Conservation (phyloP, 2,113 vertebrate species). For the Chiloscyllium plagiosum region DNA sequence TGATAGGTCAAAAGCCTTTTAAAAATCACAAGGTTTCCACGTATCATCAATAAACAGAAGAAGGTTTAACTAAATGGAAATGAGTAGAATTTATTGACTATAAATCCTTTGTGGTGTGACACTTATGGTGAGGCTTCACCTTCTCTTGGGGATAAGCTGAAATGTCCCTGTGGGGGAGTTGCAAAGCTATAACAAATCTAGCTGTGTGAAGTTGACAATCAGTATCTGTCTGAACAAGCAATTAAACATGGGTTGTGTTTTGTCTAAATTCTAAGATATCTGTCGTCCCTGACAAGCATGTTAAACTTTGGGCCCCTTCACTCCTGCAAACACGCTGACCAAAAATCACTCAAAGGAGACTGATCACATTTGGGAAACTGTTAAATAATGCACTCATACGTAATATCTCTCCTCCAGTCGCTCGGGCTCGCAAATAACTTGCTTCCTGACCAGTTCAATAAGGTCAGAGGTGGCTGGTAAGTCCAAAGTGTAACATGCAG, state of each 20-base stretch:
- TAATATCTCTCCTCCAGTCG: no score
- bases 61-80: background rate
- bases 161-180: background rate
- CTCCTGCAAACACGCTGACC: background rate
- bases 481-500: no score
- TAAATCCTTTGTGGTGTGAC: background rate
- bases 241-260: background rate
- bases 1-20: background rate
- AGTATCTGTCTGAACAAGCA: background rate
- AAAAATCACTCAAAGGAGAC: background rate
- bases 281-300: background rate
- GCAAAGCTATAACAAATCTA: background rate
- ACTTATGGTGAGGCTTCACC: background rate
- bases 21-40: background rate
- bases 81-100: background rate
- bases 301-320: background rate
- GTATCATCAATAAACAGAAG: background rate
- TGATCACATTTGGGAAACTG: background rate
- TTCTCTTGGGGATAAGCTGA: background rate
- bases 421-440: no score
- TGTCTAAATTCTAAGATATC: background rate
- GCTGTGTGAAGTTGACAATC: background rate
- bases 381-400: background rate
- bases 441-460: no score
- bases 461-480: no score